Evolutionary conservation across 2,113 vertebrate genomes (phyloP), one percentile per base, ranked within the genome.

Genomic region (Hemicordylus capensis): DNA sequence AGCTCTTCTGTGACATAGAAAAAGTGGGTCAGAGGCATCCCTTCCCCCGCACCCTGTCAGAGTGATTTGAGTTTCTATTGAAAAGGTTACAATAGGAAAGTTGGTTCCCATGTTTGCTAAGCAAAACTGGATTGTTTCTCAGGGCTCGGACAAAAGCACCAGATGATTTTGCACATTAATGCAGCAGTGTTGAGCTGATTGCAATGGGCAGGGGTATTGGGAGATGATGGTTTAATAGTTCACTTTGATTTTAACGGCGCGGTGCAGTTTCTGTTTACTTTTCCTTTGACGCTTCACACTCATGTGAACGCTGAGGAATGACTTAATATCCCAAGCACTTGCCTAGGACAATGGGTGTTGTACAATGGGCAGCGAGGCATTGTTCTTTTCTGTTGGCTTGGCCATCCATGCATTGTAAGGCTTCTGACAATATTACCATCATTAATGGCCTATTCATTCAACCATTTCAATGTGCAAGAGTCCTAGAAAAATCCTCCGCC

Each of bases 1-100:
- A 92, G 75, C 1, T 2, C 85, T 0, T 31, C 64, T 63, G 85
- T 76, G 78, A 76, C 31, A 20, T 11, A 84, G 90, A 22, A 94
- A 94, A 86, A 93, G 86, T 93, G 93, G 93, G 93, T 92, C 92
- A 95, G 78, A 90, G 87, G 86, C 84, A 93, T 79, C 87, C 89
- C 93, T 93, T 89, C 90, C 89, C 91, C 88, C 89, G 54, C 81
- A 31, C 1, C 3, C 88, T 92, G 93, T 92, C 89, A 85, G 91
- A 93, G 89, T 91, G 93, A 91, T 93, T 95, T 93, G 93, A 92
- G 82, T 14, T 2, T 79, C 93, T 93, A 89, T 95, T 93, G 93
- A 94, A 94, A 89, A 86, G 69, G 56, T 91, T 88, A 94, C 93
- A 95, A 94, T 93, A 78, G 88, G 89, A 87, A 85, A 90, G 90